These are phyloP conservation scores for Ischnus inquisitorius DNA, from an alignment of 2,888 invertebrate genomes.

Conservation along the genomic window DNA sequence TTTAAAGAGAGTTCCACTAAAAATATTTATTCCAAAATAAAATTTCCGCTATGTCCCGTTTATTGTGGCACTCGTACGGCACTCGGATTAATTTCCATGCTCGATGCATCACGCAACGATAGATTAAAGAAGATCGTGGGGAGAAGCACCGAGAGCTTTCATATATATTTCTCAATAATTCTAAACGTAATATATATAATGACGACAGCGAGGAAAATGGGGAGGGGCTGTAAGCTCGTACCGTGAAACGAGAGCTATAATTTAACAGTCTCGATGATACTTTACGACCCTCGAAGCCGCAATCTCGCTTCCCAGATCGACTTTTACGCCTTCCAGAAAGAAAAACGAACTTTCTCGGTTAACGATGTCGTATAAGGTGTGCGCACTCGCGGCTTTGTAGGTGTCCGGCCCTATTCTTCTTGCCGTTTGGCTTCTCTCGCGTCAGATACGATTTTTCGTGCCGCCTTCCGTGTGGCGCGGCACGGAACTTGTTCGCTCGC, in stretches of 20 bases:
- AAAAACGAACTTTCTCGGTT: conserved; percentile 66
- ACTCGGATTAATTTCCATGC: not conserved
- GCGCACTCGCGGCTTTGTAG: conserved; percentile 15
- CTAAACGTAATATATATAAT: conserved; percentile 58
- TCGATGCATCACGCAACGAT: conserved; percentile 19
- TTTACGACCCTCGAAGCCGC: conserved; percentile 76
- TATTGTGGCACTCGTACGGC: not conserved
- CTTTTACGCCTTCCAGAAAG: conserved; percentile 75
- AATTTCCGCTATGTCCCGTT: too few species aligned
- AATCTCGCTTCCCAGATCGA: conserved; percentile 71
- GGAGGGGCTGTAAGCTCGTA: conserved; percentile 46
- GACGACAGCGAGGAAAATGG: conserved; percentile 40
- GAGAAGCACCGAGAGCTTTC: not conserved
- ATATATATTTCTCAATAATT: conserved; percentile 48
- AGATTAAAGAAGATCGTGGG: conserved; percentile 31
- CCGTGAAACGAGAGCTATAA: conserved; percentile 72
- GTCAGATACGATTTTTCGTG: conserved; percentile 21
- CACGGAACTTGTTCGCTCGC: not conserved
- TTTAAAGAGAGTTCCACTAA: too few species aligned
- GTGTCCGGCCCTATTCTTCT: conserved; percentile 21
- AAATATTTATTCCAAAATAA: too few species aligned
- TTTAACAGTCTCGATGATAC: conserved; percentile 76
- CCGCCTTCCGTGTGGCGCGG: conserved; percentile 12
- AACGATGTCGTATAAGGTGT: conserved; percentile 66
- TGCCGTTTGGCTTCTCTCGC: not conserved